Evolutionary conservation across 1,140 invertebrate species (phyloP), one percentile per base, ranked within the genome.

Genomic region (Triops longicaudatus): DNA sequence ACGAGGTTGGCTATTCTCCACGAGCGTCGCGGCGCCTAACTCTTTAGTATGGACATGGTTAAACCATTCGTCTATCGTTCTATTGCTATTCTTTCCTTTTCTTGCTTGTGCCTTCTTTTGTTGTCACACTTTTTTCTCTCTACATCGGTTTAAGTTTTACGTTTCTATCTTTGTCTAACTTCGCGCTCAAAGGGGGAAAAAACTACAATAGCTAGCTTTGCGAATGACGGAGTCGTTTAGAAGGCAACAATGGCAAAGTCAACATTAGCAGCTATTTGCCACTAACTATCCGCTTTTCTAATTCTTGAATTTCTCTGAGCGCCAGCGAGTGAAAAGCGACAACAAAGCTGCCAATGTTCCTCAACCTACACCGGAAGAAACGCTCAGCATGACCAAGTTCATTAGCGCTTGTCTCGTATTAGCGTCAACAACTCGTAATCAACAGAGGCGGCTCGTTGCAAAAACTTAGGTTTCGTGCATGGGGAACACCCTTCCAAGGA

Each of bases 351-450:
- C 50, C 50, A 63, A 63, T n/a, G 50, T 22, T 63, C 50, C 50
- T 22, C 50, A 63, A 63, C 50, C 50, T 22, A 14, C 22, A n/a
- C 22, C 50, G 17, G 22, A 44, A 22, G 50, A 17, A n/a, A 63
- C 50, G 50, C 50, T 63, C 50, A 63, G 50, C 50, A 63, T 63
- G 50, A 63, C 50, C 50, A 63, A 63, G 50, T 63, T 63, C 50
- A 63, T 63, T 22, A 63, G 50, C 50, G 14, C 50, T 63, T 22
- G 50, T 63, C 50, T 63, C 50, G 50, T 12, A 63, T 63, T 63
- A 63, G 50, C n/a, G 50, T 63, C 50, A 63, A n/a, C 50, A 63
- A 63, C 50, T 63, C 50, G 31, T 63, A 63, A 63, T 63, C 14
- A 63, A 63, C 50, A 10, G 17, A 44, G 43, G n/a, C n/a, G n/a